Conservation (phyloP, 2,888 invertebrate genomes). For the Sarcophaga subvicina region DNA sequence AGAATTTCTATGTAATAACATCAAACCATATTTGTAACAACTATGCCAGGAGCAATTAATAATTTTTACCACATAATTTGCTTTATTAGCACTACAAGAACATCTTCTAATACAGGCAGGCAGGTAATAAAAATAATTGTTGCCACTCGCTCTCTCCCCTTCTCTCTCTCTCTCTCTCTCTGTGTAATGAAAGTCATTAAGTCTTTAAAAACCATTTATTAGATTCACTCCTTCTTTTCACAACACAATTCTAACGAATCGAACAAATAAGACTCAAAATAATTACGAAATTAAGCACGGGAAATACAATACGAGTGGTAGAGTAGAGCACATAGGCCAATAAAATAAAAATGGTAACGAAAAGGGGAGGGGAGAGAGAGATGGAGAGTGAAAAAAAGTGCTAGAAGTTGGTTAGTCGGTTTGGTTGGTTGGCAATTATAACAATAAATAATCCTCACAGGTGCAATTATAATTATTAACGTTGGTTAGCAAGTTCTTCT, state of each 20-base stretch:
- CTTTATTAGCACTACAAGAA: constrained; percentile 22
- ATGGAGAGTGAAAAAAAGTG: neutral
- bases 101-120: neutral
- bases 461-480: constrained; percentile 68
- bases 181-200: no score
- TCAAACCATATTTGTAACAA: no score
- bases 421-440: constrained; percentile 60
- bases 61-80: constrained; percentile 21
- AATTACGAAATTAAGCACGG: no score
- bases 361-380: no score
- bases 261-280: no score
- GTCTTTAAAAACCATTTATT: no score
- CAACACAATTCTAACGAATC: no score
- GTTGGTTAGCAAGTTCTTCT: constrained; percentile 28
- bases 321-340: neutral
- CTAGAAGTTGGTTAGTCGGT: neutral
- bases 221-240: no score
- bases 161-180: no score
- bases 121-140: constrained; percentile 40
- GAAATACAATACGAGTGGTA: no score
- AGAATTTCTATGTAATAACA: no score
- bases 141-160: neutral
- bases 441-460: constrained; percentile 68
- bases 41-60: neutral
- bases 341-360: neutral